Evolutionary conservation across 2,113 vertebrate genomes (phyloP).

Genomic region (Salvelinus namaycush): DNA sequence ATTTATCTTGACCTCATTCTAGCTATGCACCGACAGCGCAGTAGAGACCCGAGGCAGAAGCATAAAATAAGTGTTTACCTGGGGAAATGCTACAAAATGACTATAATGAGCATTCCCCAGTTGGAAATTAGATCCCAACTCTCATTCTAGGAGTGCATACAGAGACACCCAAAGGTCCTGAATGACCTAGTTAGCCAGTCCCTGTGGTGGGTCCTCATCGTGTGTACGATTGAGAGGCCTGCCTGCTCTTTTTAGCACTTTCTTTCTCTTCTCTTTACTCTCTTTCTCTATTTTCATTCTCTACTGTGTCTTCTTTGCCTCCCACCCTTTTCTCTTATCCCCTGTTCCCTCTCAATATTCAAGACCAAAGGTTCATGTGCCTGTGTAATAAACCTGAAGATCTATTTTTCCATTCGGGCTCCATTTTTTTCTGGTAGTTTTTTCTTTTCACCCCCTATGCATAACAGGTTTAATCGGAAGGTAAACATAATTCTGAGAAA

Average conservation of each 20-base stretch:
- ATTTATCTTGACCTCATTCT: slow-evolving; percentile 53
- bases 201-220: slow-evolving; percentile 56
- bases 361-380: too few species aligned
- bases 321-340: too few species aligned
- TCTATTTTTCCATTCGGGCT: too few species aligned
- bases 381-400: too few species aligned
- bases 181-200: slow-evolving; percentile 67
- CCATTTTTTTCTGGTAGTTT: background rate
- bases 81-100: slow-evolving; percentile 53
- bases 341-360: too few species aligned
- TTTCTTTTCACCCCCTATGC: background rate
- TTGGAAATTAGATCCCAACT: slow-evolving; percentile 50
- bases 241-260: slow-evolving; percentile 61
- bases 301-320: background rate
- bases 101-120: slow-evolving; percentile 63
- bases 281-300: background rate
- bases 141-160: slow-evolving; percentile 6
- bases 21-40: slow-evolving; percentile 54
- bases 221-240: slow-evolving; percentile 55
- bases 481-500: slow-evolving; percentile 48
- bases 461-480: slow-evolving; percentile 34
- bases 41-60: slow-evolving; percentile 20
- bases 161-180: slow-evolving; percentile 60
- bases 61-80: slow-evolving; percentile 46
- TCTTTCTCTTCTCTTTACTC: slow-evolving; percentile 41